Evolutionary conservation across 2,113 vertebrate species (phyloP), one percentile per base, ranked within the genome.

Genomic region (Campylorhamphus procurvoides): DNA sequence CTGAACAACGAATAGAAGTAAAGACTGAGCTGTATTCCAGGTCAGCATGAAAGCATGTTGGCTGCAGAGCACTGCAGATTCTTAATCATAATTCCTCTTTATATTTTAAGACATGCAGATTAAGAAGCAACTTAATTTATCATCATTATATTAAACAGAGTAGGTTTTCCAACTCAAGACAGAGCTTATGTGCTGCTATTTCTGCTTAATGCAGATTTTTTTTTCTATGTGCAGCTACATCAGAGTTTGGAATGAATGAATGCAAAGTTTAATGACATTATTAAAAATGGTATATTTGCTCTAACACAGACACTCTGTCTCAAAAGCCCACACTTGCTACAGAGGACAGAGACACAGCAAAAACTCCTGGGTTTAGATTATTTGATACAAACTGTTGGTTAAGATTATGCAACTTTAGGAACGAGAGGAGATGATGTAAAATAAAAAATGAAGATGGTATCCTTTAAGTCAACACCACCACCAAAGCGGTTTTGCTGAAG

Each of bases 21-120:
- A 90, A 90, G 83, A 29, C 67, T 67, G 56, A 94, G 84, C 49
- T 90, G 24, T 82, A 74, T 12, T 80, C 63, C 92, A 93, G 91
- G 87, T 93, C 78, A 88, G 46, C n/a, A 77, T 8, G 37, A 71
- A 87, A 64, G 46, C 53, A 66, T 2, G 33, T 2, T 39, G 72
- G 82, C 58, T 68, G 44, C 62, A 79, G 5, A 77, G 33, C 53
- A 80, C 55, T 62, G 68, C 60, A 69, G 72, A 90, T 60, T 85
- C 73, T 94, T 66, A 71, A 88, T 22, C 29, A 33, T 58, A 93
- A 93, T 69, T 93, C 40, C 74, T 71, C 74, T 77, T 69, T 22
- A 78, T 74, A 87, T 87, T 89, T 92, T 82, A 76, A 84, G 53
- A 35, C 60, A 73, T 12, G n/a, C 7, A 87, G 60, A 81, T 93